Evolutionary conservation across 2,113 vertebrate species (phyloP), one percentile per base, ranked within the genome.

Genomic region (Tautogolabrus adspersus): DNA sequence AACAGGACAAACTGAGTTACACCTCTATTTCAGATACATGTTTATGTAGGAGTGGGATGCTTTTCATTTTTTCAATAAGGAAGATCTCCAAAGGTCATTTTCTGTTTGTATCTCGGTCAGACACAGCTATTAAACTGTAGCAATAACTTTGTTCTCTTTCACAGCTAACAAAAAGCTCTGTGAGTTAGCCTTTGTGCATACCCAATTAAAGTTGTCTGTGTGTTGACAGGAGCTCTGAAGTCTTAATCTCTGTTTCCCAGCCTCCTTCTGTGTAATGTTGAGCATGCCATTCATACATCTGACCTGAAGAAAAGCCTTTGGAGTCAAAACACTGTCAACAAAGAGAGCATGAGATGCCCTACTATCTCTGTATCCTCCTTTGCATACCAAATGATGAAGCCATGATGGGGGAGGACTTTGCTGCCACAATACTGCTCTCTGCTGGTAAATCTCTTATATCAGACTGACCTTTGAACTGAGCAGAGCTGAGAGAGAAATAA

Each of bases 361-460:
- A 68, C 81, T 84, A 75, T 87, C 79, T 88, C 54, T 26, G 75
- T 49, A 74, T 69, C 75, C 75, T 63, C 80, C 75, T 88, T 80
- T 88, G 87, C 90, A 90, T 89, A 75, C 73, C 79, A 72, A 90
- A 86, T 81, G 49, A 74, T 76, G 34, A 52, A 64, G 69, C 61
- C 3, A 0, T 63, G 78, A 40, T 7, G 69, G 55, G 57, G 62
- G 49, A 65, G 59, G 65, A 63, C 72, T 84, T 85, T 75, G 79
- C 92, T 93, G 92, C 87, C 93, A 91, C 92, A 93, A 93, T 46
- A 91, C 91, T 95, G 94, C 92, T 90, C 93, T 93, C 94, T 94
- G 75, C 93, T 93, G 94, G 93, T 79, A 82, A 80, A 82, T 77
- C 26, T 66, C 34, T 65, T 1, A 7, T 72, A 57, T 82, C n/a